Evolutionary conservation across 2,797 vertebrate genomes (phyloP), one percentile per base, ranked within the genome.

Genomic region (Sebastes glaucus): DNA sequence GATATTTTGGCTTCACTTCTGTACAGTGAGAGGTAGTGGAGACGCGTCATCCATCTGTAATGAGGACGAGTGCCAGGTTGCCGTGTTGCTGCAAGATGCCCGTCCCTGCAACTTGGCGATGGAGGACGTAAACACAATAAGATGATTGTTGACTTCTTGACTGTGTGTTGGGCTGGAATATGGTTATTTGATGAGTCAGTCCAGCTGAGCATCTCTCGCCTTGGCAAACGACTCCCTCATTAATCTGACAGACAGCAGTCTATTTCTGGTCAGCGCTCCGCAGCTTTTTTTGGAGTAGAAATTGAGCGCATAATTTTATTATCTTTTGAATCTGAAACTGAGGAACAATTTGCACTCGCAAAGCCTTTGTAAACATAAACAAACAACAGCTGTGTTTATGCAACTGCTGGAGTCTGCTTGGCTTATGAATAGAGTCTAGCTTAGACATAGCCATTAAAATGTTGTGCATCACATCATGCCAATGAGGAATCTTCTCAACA

Each of bases 361-460:
- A 7, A 83, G 69, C 60, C 32, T 74, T 84, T 85, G 72, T 60
- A 61, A 85, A 78, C 52, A 78, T 71, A 88, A 89, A 88, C 84
- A 85, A 86, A 78, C 84, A 91, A 66, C 90, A 88, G 81, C 78
- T 86, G 88, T 85, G 82, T 89, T 86, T 68, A 66, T 77, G 79
- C 49, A 77, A 77, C 70, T 65, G 55, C 77, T 62, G 74, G 46
- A 71, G 27, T 77, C 74, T 71, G 59, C 33, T 67, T 23, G 61
- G 53, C 18, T 81, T 46, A 25, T 49, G 66, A 80, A 86, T 82
- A 23, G 70, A 71, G 28, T 64, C 35, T 35, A 73, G 77, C 32
- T 73, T 46, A 23, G 11, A 68, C 33, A 20, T 11, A 52, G 56
- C 38, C 70, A 76, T 84, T 85, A 73, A 77, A 87, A 84, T 59